phyloP scores from a whole-genome alignment of 1,140 invertebrate genomes.

The Artemia franciscana region DNA sequence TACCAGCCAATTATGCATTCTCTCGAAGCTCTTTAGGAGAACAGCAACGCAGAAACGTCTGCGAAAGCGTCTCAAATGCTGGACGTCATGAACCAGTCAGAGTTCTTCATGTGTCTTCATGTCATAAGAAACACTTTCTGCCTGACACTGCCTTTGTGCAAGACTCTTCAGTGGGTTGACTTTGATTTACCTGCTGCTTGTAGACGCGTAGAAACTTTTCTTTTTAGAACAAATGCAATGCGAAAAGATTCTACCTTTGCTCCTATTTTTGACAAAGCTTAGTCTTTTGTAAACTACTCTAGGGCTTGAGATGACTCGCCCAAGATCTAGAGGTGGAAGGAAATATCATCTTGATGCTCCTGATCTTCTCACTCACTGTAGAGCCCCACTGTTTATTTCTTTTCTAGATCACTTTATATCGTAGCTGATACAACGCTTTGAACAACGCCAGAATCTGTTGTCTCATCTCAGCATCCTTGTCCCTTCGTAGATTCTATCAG shows the following conservation, averaged over 20 bases:
- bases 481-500: too few relatives aligned
- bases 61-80: not conserved
- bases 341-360: too few relatives aligned
- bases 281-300: not conserved
- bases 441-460: too few relatives aligned
- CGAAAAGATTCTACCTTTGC: not conserved
- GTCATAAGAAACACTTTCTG: not conserved
- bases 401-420: too few relatives aligned
- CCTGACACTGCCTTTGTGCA: not conserved
- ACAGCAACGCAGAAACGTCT: not conserved
- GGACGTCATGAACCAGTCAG: not conserved
- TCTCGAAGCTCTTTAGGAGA: not conserved
- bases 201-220: too few relatives aligned
- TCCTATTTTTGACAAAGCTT: not conserved
- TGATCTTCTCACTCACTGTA: too few relatives aligned
- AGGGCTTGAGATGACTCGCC: not conserved
- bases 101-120: not conserved
- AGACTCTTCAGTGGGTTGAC: not conserved
- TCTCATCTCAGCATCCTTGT: too few relatives aligned
- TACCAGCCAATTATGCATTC: not conserved
- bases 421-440: too few relatives aligned
- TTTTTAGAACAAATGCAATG: not conserved
- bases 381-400: too few relatives aligned
- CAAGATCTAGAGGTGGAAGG: too few relatives aligned
- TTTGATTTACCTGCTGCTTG: too few relatives aligned